Evolutionary conservation across 1,140 invertebrate genomes (phyloP), one percentile per base, ranked within the genome.

Genomic region (Pseudobourletiella spinata): DNA sequence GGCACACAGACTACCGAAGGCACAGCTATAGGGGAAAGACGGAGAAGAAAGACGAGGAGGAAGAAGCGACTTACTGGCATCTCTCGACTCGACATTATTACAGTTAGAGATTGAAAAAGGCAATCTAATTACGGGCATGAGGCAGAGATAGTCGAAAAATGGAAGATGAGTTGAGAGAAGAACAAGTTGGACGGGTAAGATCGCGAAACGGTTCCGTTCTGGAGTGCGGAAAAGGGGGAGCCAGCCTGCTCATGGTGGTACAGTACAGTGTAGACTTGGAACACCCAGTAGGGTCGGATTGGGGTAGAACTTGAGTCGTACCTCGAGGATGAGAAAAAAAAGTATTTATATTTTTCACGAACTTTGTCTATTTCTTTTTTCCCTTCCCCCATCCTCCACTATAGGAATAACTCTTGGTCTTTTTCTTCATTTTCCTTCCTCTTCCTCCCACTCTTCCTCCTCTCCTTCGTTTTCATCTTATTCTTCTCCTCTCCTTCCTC

Each of bases 81-180:
- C 56, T n/a, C n/a, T 44, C 25, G 22, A 24, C 56, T 58, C 29
- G 32, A 35, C 35, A 57, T 57, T 57, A 57, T 57, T 52, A 18
- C 29, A 52, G 48, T 61, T 54, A 55, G 52, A 56, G 60, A 57
- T 62, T 62, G 52, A 62, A 62, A 57, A 62, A 44, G 43, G 52
- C 59, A 62, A 62, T 62, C 60, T 62, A 62, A 62, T 62, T 62
- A 62, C 52, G 28, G 24, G 52, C n/a, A 46, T 18, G 35, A 18
- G 25, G 29, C 8, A 2, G 20, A 54, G 51, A 54, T 29, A 54
- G 26, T 29, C 30, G 25, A 39, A 39, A 39, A 39, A 39, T 39
- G 32, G 32, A 39, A 39, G 32, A 39, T 39, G 32, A 39, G 32
- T 39, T 39, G 32, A 39, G 32, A 11, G n/a, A 39, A 25, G 46